These are phyloP conservation scores for Drosophila malerkotliana DNA, from an alignment of 1,140 invertebrate genomes.

Conservation along the genomic window DNA sequence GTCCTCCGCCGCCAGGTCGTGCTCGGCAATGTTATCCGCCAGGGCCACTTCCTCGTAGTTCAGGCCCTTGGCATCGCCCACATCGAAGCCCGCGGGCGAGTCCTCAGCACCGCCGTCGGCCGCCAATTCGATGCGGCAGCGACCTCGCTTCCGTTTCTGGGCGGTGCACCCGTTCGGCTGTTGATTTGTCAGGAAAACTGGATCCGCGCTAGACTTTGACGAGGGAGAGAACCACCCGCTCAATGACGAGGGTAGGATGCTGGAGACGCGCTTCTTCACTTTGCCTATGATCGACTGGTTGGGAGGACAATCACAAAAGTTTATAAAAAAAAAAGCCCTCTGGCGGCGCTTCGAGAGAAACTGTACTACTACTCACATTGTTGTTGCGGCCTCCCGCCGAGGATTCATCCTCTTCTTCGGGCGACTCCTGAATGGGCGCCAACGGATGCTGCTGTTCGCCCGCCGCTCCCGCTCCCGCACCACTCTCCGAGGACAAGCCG, in stretches of 20 bases:
- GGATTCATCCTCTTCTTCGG: conserved; percentile 27
- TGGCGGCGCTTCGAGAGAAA: conserved; percentile 5
- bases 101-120: conserved; percentile 59
- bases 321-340: not conserved
- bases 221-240: conserved; percentile 77
- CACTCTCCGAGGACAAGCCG: not conserved
- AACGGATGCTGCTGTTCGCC: conserved; percentile 13
- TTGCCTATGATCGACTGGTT: conserved; percentile 76
- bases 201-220: conserved; percentile 7
- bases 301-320: not conserved
- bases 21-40: conserved; percentile 72
- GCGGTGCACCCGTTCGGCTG: conserved; percentile 33
- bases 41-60: conserved; percentile 69
- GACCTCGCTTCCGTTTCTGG: conserved; percentile 47
- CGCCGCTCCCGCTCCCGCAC: conserved; percentile 17
- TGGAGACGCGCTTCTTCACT: conserved; percentile 67
- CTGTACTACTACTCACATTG: conserved; percentile 58
- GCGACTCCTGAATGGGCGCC: conserved; percentile 30
- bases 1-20: conserved; percentile 66
- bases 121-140: conserved; percentile 65
- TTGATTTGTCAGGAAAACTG: not conserved
- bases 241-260: conserved; percentile 65
- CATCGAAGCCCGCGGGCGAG: conserved; percentile 56
- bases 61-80: conserved; percentile 42
- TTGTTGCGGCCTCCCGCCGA: conserved; percentile 37